Conservation (phyloP, 1,140 invertebrate genomes). For the Drosophila obscura region DNA sequence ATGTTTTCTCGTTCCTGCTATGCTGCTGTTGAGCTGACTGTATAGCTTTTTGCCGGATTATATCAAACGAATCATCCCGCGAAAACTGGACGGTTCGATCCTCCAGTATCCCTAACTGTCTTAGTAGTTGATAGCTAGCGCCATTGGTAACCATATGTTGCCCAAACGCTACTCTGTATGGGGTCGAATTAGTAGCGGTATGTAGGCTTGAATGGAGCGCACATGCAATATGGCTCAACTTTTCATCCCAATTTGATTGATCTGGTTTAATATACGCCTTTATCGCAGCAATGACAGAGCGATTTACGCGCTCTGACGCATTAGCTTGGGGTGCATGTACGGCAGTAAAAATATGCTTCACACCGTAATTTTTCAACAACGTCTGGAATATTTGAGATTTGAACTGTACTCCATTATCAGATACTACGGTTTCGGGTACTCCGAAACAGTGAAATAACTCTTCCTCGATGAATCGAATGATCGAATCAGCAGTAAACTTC, state of each 20-base stretch:
- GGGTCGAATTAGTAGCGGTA: conserved; percentile 1
- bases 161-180: background rate
- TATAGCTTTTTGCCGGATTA: no score
- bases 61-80: no score
- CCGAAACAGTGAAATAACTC: conserved; percentile 1
- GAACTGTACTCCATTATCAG: conserved; percentile 1
- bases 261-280: conserved; percentile 8
- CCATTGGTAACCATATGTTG: no score
- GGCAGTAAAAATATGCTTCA: conserved; percentile 10
- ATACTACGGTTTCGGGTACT: background rate
- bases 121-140: no score
- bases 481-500: no score
- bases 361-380: conserved; percentile 1
- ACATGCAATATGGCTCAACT: conserved; percentile 1
- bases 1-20: no score
- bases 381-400: conserved; percentile 1
- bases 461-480: background rate
- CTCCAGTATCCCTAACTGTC: no score
- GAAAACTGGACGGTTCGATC: no score
- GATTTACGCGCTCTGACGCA: background rate
- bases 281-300: background rate
- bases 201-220: background rate
- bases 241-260: conserved; percentile 12
- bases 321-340: conserved; percentile 8
- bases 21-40: no score